A percentile compares a stretch with the other conserved stretches of the same genome.
These are phyloP conservation scores for Neoaliturus tenellus DNA, from an alignment of 2,888 invertebrate species.

Conservation along the genomic window DNA sequence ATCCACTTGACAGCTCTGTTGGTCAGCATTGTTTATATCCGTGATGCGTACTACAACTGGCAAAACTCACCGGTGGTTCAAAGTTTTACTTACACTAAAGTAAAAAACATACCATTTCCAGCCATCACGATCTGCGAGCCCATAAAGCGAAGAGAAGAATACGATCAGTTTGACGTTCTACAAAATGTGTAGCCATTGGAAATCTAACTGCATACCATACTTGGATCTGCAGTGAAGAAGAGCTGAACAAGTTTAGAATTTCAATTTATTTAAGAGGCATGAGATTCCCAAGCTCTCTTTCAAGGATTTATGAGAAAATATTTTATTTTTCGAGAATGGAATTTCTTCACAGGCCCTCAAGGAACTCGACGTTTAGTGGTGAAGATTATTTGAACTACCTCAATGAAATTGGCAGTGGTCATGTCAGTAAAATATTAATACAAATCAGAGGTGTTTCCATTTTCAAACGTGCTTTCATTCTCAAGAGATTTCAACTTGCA, in stretches of 20 bases:
- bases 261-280: not conserved
- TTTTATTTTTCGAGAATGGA: too few relatives aligned
- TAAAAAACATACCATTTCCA: not conserved
- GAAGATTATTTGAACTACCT: not conserved
- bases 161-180: not conserved
- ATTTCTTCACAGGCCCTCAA: not conserved
- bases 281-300: not conserved
- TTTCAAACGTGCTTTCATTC: not conserved
- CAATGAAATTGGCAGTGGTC: not conserved
- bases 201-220: not conserved
- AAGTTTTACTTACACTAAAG: not conserved
- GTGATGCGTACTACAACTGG: not conserved
- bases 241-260: not conserved
- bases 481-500: not conserved
- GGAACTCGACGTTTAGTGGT: not conserved
- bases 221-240: not conserved
- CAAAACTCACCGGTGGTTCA: not conserved
- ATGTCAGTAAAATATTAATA: not conserved
- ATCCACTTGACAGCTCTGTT: not conserved
- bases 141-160: not conserved
- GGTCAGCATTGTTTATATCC: not conserved
- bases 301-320: not conserved
- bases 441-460: not conserved
- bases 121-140: not conserved
- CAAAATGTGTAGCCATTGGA: not conserved